Base-by-base conservation (phyloP, 2,797 vertebrate genomes). In the Myripristis jacobus region DNA sequence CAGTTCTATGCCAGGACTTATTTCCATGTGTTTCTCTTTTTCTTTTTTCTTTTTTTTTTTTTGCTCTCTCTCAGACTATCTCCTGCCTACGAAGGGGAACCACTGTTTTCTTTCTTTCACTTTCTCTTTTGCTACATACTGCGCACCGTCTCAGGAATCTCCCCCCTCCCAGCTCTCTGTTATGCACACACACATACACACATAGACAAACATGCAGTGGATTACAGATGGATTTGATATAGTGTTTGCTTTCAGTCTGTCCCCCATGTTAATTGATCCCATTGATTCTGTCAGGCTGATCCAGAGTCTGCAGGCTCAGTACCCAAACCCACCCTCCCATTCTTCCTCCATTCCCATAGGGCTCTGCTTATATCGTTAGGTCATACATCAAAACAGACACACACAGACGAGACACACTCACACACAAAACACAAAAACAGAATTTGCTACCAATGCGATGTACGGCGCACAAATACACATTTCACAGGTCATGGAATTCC, bases 281-380 rank as follows among this genome's bases (percentile, higher is more conserved):
- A 90, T 86, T 79, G 87, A 91, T 90, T 87, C 56, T 88, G 85
- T 88, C 82, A 83, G 64, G 62, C 58, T 77, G 71, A 85, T 88
- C 75, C 73, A 81, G 55, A 69, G 72, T 76, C 74, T 65, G 62
- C 57, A 62, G 66, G 24, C 76, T 77, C 29, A 1, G n/a, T 64
- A 60, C 38, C 9, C 31, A 38, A 56, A 3, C 29, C 29, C 19
- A 1, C 19, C 16, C 15, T 41, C 10, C 19, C 13, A 22, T 57
- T 13, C 38, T 22, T 47, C 1, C 0, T 36, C 22, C 66, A 34
- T 51, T 47, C 46, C 34, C 29, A 16, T 48, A 80, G 19, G 68
- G 43, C 50, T 57, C 34, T 48, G 34, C 21, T 75, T n/a, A 61
- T 70, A 63, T 70, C 62, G 55, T 22, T 38, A 16, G 58, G 15